Conservation (phyloP, 2,888 invertebrate genomes). For the Xestoiulus laeticollis region DNA sequence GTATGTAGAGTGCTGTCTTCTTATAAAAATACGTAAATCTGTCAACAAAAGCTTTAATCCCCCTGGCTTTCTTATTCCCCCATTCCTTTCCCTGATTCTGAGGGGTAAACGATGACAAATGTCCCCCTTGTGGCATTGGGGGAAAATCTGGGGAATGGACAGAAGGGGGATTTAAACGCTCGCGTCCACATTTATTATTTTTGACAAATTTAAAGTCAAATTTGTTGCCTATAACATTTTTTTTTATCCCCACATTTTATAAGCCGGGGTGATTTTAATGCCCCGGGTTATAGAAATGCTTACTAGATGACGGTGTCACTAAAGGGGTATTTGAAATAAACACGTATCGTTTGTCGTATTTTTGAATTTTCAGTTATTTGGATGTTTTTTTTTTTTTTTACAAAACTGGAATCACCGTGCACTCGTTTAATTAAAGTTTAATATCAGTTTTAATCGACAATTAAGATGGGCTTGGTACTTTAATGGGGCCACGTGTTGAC, state of each 20-base stretch:
- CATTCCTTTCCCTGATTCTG: neutral
- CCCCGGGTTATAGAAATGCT: neutral
- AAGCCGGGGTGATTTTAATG: no score
- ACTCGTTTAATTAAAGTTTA: neutral
- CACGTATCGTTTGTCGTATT: neutral
- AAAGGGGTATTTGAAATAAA: neutral
- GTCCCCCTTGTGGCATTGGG: neutral
- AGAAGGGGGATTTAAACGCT: neutral
- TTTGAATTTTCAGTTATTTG: no score
- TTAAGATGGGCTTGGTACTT: neutral
- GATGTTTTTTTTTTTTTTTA: no score
- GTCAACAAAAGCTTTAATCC: constrained; percentile 9
- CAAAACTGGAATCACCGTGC: no score
- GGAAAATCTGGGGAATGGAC: neutral
- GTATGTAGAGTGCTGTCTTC: constrained; percentile 17
- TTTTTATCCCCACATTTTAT: neutral
- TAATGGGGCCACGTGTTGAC: neutral
- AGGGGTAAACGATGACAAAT: constrained; percentile 11
- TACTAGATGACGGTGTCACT: neutral
- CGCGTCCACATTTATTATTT: neutral
- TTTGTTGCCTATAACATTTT: neutral
- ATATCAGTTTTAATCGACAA: neutral
- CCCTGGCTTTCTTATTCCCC: neutral
- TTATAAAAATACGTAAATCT: constrained; percentile 6
- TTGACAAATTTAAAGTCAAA: neutral